A percentile compares a stretch with the other conserved stretches of the same genome.
These are phyloP conservation scores for Noctua janthina DNA, from an alignment of 2,888 invertebrate species.

Conservation along the genomic window DNA sequence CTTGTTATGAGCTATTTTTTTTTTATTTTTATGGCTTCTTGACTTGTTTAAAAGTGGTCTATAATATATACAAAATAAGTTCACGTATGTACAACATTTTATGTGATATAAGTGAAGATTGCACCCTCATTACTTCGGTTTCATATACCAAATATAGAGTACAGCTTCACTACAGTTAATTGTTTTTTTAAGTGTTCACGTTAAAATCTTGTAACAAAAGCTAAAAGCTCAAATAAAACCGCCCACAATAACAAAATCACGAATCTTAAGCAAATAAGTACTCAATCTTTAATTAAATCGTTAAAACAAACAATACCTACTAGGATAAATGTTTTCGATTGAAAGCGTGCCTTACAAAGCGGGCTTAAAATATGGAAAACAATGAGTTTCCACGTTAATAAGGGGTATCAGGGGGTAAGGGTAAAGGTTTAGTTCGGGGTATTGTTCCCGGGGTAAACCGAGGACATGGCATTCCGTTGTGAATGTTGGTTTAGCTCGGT, in stretches of 20 bases:
- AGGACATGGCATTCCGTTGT: slow-evolving; percentile 76
- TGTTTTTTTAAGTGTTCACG: background rate
- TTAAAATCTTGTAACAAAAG: background rate
- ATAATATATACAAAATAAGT: background rate
- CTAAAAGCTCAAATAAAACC: slow-evolving; percentile 15
- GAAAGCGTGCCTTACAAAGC: slow-evolving; percentile 73
- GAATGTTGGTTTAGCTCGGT: slow-evolving; percentile 83
- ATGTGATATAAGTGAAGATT: background rate
- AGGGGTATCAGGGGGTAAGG: slow-evolving; percentile 78
- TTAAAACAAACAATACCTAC: slow-evolving; percentile 73
- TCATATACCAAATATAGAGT: background rate
- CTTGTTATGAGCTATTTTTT: background rate
- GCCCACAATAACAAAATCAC: slow-evolving; percentile 45
- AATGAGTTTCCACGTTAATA: slow-evolving; percentile 87
- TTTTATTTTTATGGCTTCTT: background rate
- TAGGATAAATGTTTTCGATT: slow-evolving; percentile 74
- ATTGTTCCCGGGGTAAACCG: slow-evolving; percentile 78
- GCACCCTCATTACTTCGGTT: background rate
- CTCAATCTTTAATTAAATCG: slow-evolving; percentile 72
- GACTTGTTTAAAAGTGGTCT: background rate
- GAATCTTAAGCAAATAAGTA: slow-evolving; percentile 40
- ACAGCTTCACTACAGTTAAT: background rate
- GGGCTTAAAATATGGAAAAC: slow-evolving; percentile 87
- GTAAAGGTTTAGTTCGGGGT: slow-evolving; percentile 65
- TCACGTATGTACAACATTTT: background rate